Percentiles rank a stretch among this genome's conserved stretches.
phyloP scores from a whole-genome alignment of 2,113 vertebrate genomes.

The Bungarus multicinctus region DNA sequence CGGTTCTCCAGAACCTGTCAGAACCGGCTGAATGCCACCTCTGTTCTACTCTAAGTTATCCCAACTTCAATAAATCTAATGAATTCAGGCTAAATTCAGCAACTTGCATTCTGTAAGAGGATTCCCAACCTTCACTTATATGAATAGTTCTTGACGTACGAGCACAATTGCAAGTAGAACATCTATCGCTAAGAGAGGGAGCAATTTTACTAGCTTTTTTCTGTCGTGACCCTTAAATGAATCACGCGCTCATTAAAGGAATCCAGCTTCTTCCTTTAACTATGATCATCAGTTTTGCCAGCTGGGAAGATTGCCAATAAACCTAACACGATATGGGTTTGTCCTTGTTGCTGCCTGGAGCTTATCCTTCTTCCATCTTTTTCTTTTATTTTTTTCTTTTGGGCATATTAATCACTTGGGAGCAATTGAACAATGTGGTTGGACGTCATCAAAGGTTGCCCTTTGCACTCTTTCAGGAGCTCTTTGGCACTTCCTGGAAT shows the following conservation, averaged over 20 bases:
- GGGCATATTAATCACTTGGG: not conserved
- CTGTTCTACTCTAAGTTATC: too few relatives aligned
- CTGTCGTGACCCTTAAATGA: too few relatives aligned
- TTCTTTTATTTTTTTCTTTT: not conserved
- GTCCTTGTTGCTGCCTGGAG: not conserved
- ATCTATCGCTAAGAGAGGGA: too few relatives aligned
- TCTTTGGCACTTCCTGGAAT: conserved; percentile 1
- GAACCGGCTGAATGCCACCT: too few relatives aligned
- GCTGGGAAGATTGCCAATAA: not conserved
- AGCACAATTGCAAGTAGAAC: accelerated
- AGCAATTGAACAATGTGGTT: not conserved
- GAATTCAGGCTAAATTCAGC: not conserved
- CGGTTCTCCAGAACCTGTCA: too few relatives aligned
- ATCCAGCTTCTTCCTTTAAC: too few relatives aligned
- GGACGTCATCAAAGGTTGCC: not conserved
- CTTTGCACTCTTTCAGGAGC: conserved; percentile 16
- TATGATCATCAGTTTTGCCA: too few relatives aligned
- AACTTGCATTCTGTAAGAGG: not conserved
- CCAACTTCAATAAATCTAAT: not conserved
- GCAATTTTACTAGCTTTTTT: too few relatives aligned
- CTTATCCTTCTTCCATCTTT: not conserved
- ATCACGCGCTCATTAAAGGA: too few relatives aligned
- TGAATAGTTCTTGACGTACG: too few relatives aligned
- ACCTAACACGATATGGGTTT: not conserved
- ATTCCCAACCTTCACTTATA: not conserved